phyloP scores from a whole-genome alignment of 2,888 invertebrate genomes.

The Drosophila merina region DNA sequence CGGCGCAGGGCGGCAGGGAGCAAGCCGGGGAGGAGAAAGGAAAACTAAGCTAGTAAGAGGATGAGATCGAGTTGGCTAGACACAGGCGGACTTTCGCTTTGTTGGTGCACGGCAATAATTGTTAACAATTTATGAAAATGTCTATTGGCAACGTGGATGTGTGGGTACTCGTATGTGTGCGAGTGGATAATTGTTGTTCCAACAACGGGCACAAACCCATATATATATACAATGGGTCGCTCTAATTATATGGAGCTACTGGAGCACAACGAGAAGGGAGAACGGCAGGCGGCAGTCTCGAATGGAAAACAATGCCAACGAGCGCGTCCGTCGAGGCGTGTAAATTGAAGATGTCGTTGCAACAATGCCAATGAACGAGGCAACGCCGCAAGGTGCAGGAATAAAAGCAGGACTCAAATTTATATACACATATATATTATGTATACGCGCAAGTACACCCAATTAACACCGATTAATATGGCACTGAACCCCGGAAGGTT shows the following conservation, averaged over 20 bases:
- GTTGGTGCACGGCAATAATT: conserved; percentile 57
- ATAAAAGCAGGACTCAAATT: conserved; percentile 8
- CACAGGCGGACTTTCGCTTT: conserved; percentile 48
- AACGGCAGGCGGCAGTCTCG: conserved; percentile 12
- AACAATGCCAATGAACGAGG: conserved; percentile 42
- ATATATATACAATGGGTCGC: conserved; percentile 13
- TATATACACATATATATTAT: conserved; percentile 3
- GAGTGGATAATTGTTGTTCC: conserved; percentile 39
- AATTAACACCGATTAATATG: conserved; percentile 57
- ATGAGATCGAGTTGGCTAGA: conserved; percentile 22
- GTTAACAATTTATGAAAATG: conserved; percentile 73
- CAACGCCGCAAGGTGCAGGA: conserved; percentile 17
- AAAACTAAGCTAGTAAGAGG: conserved; percentile 10
- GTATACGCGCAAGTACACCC: conserved; percentile 14
- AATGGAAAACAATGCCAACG: conserved; percentile 32
- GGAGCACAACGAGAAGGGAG: conserved; percentile 36
- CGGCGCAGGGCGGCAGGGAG: conserved; percentile 13
- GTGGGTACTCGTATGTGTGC: conserved; percentile 40
- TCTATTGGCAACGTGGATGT: conserved; percentile 45
- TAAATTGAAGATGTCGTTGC: conserved; percentile 57
- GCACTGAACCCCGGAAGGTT: background rate
- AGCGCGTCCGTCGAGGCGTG: conserved; percentile 54
- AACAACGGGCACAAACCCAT: conserved; percentile 25
- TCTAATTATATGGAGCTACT: conserved; percentile 62
- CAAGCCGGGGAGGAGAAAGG: background rate